Evolutionary conservation across 1,140 invertebrate genomes (phyloP), one percentile per base, ranked within the genome.

Genomic region (Macrotrachela quadricornifera): DNA sequence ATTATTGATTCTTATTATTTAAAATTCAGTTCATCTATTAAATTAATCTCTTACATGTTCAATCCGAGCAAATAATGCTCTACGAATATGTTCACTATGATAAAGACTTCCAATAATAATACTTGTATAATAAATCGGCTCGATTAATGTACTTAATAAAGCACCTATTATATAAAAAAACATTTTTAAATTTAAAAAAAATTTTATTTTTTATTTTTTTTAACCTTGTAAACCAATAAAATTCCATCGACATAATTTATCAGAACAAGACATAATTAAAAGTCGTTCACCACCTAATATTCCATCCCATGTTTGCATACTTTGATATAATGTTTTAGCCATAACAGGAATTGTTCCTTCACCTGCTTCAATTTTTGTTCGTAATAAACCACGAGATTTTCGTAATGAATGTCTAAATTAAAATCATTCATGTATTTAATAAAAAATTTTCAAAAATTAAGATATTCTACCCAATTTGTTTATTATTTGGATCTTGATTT

Each of bases 291-390:
- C 71, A 10, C 64, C 58, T 17, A 70, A 56, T 16, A 74, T 71
- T 18, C 71, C 72, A 61, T 75, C 73, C 67, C 67, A 73, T 17
- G 72, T 73, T 50, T 71, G 70, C 40, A 58, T 50, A 6, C 30
- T 17, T n/a, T 39, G 41, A 41, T 18, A 17, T 30, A 30, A 30
- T 4, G 21, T 30, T 30, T 30, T 30, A 13, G 45, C 58, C 63
- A 81, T 83, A 0, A 88, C 80, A 0, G 85, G 85, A 60, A 91
- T 90, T 1, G 86, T 92, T 8, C 87, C 87, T 71, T 91, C 86
- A 4, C 86, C 86, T 0, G 84, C 85, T 66, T 94, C 86, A 57
- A 92, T 87, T 74, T 94, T 94, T 0, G 84, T 87, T 55, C 86
- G 73, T 37, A 94, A 76, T 62, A 85, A 80, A 10, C 86, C 86